Evolutionary conservation across 2,113 vertebrate species (phyloP).

Genomic region (Gobius niger): DNA sequence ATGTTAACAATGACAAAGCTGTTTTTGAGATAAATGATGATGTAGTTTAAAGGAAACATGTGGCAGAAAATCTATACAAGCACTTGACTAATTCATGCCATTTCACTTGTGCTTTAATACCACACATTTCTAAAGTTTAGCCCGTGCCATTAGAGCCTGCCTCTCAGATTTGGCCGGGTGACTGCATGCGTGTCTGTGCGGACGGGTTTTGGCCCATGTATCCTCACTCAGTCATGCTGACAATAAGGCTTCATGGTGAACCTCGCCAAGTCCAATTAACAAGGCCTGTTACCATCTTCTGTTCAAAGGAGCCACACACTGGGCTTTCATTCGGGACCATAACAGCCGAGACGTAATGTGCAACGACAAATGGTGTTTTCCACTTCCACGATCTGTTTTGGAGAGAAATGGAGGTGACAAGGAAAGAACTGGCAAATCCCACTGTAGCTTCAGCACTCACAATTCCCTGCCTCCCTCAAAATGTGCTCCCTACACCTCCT

Average conservation of each 20-base stretch:
- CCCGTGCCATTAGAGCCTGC: slow-evolving; percentile 18
- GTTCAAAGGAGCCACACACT: slow-evolving; percentile 67
- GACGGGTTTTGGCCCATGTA: slow-evolving; percentile 50
- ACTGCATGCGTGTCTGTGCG: slow-evolving; percentile 22
- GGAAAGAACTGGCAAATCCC: slow-evolving; percentile 57
- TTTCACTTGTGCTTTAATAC: background rate
- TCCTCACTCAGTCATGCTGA: slow-evolving; percentile 56
- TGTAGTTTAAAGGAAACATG: no score
- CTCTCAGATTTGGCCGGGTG: slow-evolving; percentile 29
- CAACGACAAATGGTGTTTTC: slow-evolving; percentile 65
- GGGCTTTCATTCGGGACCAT: slow-evolving; percentile 65
- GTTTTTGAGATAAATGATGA: no score
- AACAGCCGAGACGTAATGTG: slow-evolving; percentile 64
- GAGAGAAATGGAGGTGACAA: slow-evolving; percentile 46
- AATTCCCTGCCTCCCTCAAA: slow-evolving; percentile 32
- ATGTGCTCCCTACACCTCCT: slow-evolving; percentile 23
- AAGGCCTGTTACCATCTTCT: slow-evolving; percentile 69
- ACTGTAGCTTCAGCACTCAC: slow-evolving; percentile 35
- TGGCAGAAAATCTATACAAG: no score
- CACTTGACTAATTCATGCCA: slow-evolving; percentile 6
- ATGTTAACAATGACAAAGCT: no score
- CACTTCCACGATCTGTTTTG: slow-evolving; percentile 54
- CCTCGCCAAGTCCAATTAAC: slow-evolving; percentile 76
- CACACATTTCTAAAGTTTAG: background rate
- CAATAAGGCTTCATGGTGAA: slow-evolving; percentile 64